Evolutionary conservation across 2,113 vertebrate species (phyloP).

Genomic region (Lota lota): DNA sequence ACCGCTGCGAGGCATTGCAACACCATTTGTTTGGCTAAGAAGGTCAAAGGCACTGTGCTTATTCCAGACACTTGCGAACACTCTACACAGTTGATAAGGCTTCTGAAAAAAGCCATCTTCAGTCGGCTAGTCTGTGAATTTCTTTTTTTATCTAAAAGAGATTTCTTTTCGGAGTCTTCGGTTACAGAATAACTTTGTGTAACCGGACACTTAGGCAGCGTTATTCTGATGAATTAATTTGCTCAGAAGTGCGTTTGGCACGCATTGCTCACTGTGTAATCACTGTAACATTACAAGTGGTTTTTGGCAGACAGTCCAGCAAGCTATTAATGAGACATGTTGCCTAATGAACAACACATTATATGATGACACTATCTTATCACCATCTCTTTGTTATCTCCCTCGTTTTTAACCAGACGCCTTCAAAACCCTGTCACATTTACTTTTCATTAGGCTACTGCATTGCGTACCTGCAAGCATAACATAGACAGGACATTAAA

Average conservation of each 20-base stretch:
- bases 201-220: no score
- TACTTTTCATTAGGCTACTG: conserved; percentile 1
- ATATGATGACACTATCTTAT: conserved; percentile 41
- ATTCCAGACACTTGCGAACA: no score
- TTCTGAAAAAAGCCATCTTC: no score
- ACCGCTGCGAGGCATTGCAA: conserved; percentile 11
- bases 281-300: conserved; percentile 23
- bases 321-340: conserved; percentile 33
- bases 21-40: not conserved
- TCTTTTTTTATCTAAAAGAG: no score
- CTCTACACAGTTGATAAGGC: no score
- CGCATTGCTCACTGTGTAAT: not conserved
- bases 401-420: conserved; percentile 27
- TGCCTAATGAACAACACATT: conserved; percentile 35
- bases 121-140: no score
- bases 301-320: conserved; percentile 42
- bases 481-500: not conserved
- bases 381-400: conserved; percentile 38
- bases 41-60: not conserved
- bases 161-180: no score
- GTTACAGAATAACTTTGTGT: no score
- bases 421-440: conserved; percentile 15
- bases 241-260: conserved; percentile 5
- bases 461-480: conserved; percentile 11
- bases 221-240: not conserved